A percentile compares a stretch with the other conserved stretches of the same genome.
phyloP scores from a whole-genome alignment of 64 coral and sea anemone genomes.

The Dendrophyllia cribrosa region DNA sequence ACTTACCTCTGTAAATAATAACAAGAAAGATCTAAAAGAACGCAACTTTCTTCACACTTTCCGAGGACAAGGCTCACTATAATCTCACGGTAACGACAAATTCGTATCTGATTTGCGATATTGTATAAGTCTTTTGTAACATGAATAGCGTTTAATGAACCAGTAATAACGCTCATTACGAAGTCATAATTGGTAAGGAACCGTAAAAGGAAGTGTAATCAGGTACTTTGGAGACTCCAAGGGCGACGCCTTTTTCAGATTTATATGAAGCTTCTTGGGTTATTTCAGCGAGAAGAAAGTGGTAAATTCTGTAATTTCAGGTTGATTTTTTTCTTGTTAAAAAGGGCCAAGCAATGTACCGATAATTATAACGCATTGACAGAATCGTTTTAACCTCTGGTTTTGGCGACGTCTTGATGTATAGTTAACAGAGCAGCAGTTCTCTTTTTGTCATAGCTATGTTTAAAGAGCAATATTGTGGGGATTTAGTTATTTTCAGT shows the following conservation, averaged over 20 bases:
- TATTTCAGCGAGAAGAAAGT: not conserved
- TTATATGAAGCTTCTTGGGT: not conserved
- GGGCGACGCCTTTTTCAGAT: too few species aligned
- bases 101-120: not conserved
- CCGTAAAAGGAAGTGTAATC: not conserved
- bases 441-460: too few species aligned
- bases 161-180: not conserved
- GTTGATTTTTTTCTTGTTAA: too few species aligned
- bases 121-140: not conserved
- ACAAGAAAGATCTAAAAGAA: not conserved
- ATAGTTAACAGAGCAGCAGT: too few species aligned
- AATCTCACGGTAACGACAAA: not conserved
- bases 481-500: too few species aligned
- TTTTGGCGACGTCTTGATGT: too few species aligned
- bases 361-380: too few species aligned
- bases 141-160: not conserved
- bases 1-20: not conserved
- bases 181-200: not conserved
- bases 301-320: not conserved
- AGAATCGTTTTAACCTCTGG: too few species aligned
- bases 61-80: not conserved
- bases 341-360: too few species aligned
- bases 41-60: not conserved
- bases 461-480: too few species aligned
- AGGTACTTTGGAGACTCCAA: not conserved